Base-by-base conservation (phyloP, 2,888 invertebrate genomes). In the Lottia scabra region DNA sequence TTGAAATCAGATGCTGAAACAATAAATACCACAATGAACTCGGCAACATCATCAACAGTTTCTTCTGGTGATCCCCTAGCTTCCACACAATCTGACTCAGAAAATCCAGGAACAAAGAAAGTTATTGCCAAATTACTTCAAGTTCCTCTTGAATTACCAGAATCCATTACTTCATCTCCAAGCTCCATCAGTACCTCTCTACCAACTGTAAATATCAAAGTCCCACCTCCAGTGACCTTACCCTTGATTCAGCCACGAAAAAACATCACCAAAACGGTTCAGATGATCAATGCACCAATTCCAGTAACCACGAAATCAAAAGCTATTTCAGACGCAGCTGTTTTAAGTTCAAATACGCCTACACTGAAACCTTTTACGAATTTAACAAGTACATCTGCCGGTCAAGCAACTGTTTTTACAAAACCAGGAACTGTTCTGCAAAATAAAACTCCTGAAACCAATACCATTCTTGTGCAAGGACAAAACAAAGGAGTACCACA, bases 271-370 rank as follows among this genome's bases (percentile, higher is more conserved):
- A 82, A 82, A 64, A 85, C 84, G 12, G 84, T 86, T 65, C 83
- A 82, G 71, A 84, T 84, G 62, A 86, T 83, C 82, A 87, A 85
- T 70, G 81, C 80, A n/a, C 87, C 87, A 1, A 87, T 87, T 65
- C 82, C 86, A 12, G 83, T 83, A 12, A 79, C 83, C 13, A 79
- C 81, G 8, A 81, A 77, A 68, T 19, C 19, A 19, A 56, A 56
- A 19, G 76, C 80, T 13, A 75, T 80, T 10, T 75, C 81, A n/a
- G 67, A 63, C 43, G 23, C 68, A 19, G 44, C 30, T 19, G 19
- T 67, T 44, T 27, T 38, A 19, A 68, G 63, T 45, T 62, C 43
- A 30, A 16, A 16, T 27, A 38, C 23, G 38, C 38, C 71, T 46
- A 43, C 67, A 13, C 12, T 62, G 19, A 27, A 66, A 44, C 56